Evolutionary conservation across 2,888 invertebrate species (phyloP).

Genomic region (Vesta saturnalis): DNA sequence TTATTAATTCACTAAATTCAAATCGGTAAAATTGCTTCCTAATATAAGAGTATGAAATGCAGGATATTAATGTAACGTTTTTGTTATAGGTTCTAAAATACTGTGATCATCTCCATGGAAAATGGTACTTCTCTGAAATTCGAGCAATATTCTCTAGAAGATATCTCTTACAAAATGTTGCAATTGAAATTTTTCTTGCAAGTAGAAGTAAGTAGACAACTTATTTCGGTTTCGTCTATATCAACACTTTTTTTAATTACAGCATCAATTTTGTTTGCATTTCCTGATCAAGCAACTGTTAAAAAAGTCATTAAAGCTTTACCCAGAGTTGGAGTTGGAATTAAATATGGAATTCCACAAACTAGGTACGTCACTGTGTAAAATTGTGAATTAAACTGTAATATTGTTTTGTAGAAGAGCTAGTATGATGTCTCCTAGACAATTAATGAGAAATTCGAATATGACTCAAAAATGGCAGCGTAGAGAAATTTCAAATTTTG

Average conservation of each 20-base stretch:
- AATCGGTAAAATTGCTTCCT: too few relatives aligned
- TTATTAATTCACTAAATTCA: too few relatives aligned
- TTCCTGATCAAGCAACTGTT: conserved; percentile 96
- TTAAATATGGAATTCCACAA: conserved; percentile 99
- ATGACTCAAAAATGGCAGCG: conserved; percentile 99
- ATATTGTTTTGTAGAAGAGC: conserved; percentile 73
- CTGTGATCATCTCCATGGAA: conserved; percentile 98
- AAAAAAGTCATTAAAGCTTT: conserved; percentile 98
- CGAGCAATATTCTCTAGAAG: conserved; percentile 97
- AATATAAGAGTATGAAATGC: too few relatives aligned
- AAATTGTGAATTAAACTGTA: not conserved
- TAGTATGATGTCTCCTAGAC: conserved; percentile 98
- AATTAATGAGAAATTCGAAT: conserved; percentile 98
- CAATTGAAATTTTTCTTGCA: conserved; percentile 98
- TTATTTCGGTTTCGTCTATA: not conserved
- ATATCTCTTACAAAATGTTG: conserved; percentile 95
- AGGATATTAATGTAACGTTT: not conserved
- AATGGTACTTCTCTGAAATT: conserved; percentile 99
- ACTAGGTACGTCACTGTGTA: conserved; percentile 74
- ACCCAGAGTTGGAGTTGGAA: conserved; percentile 97
- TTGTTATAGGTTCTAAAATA: conserved; percentile 89
- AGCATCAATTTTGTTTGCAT: conserved; percentile 99
- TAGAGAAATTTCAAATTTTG: conserved; percentile 99
- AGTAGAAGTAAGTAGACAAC: conserved; percentile 89
- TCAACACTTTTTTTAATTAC: conserved; percentile 58